phyloP scores from a whole-genome alignment of 2,113 vertebrate genomes.

The Sus scrofa region DNA sequence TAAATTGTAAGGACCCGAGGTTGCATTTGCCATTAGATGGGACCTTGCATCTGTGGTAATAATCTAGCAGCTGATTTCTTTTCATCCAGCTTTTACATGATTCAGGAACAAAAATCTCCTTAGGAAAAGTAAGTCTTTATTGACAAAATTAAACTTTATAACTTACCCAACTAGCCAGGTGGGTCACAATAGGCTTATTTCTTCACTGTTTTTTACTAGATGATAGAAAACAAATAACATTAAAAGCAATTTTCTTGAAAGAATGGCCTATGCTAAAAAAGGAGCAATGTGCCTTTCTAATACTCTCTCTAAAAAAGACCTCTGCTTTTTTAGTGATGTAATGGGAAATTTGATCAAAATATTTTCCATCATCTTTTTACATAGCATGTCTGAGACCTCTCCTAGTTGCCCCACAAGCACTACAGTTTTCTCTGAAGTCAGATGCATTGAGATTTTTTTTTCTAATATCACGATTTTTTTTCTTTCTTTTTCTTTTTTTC shows the following conservation, averaged over 20 bases:
- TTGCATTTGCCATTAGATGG: constrained; percentile 27
- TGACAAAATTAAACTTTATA: constrained; percentile 67
- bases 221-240: constrained; percentile 44
- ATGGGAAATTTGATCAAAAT: background rate
- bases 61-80: constrained; percentile 24
- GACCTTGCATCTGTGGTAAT: constrained; percentile 27
- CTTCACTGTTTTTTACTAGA: constrained; percentile 30
- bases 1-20: background rate
- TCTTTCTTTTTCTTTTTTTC: no score
- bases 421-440: constrained; percentile 24
- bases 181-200: constrained; percentile 38
- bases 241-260: constrained; percentile 60
- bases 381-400: background rate
- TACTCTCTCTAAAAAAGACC: background rate
- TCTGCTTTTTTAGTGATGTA: constrained; percentile 35
- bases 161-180: constrained; percentile 30
- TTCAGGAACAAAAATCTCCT: constrained; percentile 20
- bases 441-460: background rate
- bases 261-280: constrained; percentile 31
- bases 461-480: background rate
- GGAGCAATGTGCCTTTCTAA: background rate
- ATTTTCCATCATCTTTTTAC: background rate
- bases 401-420: background rate
- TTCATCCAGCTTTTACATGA: background rate
- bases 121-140: constrained; percentile 52